Conservation (phyloP, 2,888 invertebrate species). For the Anaspis maculata region DNA sequence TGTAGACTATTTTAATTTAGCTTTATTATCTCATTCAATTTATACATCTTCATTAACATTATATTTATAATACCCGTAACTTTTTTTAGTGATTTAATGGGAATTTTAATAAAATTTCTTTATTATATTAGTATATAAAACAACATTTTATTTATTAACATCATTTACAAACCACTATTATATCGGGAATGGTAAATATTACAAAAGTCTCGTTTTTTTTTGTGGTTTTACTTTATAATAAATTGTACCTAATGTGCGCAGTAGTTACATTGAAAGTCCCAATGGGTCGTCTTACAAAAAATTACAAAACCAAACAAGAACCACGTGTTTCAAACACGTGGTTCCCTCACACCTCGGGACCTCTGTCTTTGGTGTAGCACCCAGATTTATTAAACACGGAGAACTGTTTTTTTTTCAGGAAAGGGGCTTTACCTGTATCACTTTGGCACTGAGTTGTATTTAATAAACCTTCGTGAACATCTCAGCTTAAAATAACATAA, state of each 20-base stretch:
- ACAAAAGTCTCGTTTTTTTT: conserved; percentile 35
- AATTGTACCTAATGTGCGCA: conserved; percentile 35
- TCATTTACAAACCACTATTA: conserved; percentile 43
- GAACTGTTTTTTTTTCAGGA: too few species aligned
- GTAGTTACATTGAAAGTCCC: conserved; percentile 33
- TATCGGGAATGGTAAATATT: conserved; percentile 37
- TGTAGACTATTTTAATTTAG: conserved; percentile 24
- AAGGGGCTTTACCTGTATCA: conserved; percentile 12
- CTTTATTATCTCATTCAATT: conserved; percentile 37
- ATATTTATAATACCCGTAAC: conserved; percentile 41
- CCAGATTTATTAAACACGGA: conserved; percentile 14
- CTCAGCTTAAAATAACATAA: neutral
- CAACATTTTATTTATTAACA: conserved; percentile 45
- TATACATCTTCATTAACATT: conserved; percentile 39
- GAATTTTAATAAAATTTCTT: conserved; percentile 40
- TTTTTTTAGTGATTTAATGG: conserved; percentile 36
- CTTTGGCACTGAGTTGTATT: conserved; percentile 11
- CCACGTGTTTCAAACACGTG: conserved; percentile 5
- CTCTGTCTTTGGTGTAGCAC: conserved; percentile 7
- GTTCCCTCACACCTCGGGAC: conserved; percentile 9
- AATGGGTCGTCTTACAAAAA: conserved; percentile 17
- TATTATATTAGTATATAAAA: conserved; percentile 42
- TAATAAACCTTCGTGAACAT: conserved; percentile 13
- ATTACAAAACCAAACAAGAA: conserved; percentile 8
- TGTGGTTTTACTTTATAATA: conserved; percentile 26